These are phyloP conservation scores for Anguilla obscura DNA, from an alignment of 2,797 vertebrate genomes.

Conservation along the genomic window DNA sequence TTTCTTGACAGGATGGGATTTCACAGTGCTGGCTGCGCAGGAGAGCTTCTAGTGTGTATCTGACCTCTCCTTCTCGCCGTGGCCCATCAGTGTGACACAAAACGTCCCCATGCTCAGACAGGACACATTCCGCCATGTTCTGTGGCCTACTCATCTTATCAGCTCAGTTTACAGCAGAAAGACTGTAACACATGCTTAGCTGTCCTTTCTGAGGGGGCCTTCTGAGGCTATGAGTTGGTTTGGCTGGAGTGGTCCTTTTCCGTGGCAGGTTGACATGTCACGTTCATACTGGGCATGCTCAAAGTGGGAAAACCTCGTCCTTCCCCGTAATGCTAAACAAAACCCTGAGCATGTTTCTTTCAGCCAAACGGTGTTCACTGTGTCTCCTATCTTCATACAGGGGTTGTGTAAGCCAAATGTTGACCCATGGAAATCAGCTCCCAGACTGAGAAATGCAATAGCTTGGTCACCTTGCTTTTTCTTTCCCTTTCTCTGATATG, in stretches of 20 bases:
- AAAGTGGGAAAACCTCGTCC: neutral
- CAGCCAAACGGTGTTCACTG: neutral
- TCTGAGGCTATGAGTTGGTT: neutral
- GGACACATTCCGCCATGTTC: no score
- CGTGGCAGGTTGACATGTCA: neutral
- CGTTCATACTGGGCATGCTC: neutral
- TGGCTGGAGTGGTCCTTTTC: neutral
- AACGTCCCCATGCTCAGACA: neutral
- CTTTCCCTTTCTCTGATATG: neutral
- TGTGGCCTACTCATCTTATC: no score
- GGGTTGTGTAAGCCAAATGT: neutral
- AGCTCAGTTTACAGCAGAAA: no score
- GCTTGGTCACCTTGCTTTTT: neutral
- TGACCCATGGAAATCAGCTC: neutral
- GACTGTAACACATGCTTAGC: neutral
- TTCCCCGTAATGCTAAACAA: neutral
- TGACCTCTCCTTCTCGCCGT: neutral
- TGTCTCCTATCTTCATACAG: neutral
- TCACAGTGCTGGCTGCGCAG: neutral
- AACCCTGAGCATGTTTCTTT: neutral
- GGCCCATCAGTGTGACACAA: neutral
- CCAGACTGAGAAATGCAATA: neutral
- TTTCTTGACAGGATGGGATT: neutral
- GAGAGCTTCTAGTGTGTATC: neutral
- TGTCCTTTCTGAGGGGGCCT: neutral